Base-by-base conservation (phyloP, 2,888 invertebrate genomes). In the Temnothorax rugatulus region DNA sequence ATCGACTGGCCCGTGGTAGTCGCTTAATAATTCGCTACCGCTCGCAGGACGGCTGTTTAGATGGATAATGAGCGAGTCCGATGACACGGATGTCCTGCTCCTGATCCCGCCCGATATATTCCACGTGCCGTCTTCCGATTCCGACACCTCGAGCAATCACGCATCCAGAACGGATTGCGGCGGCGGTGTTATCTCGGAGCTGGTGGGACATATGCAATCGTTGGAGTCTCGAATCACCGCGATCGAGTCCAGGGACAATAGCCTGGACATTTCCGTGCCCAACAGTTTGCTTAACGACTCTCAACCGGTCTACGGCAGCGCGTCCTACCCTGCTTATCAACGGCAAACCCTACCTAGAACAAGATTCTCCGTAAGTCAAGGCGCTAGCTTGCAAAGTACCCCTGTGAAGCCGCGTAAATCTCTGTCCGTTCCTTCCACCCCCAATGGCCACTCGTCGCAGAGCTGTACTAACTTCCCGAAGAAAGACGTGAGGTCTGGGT, bases 81-180 rank as follows among this genome's bases (percentile, higher is more conserved):
- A 98, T 96, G 98, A 98, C 95, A 98, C 98, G 5, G 98, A 98
- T 95, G 96, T 97, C 92, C 95, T 98, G 88, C 95, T 98, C 91
- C 95, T 97, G 91, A 97, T 98, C 93, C 97, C 98, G 86, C 98
- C 98, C 18, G 96, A 97, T 94, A 96, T 97, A 92, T 97, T 97
- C 92, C 93, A 96, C 44, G 96, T 97, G n/a, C 95, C 96, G 88
- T 92, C 93, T 8, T 95, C 94, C n/a, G 96, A 96, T 41, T 96
- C 96, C 0, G 96, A 96, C 4, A 95, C 96, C 66, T 90, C 88
- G 4, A 75, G 83, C 13, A 61, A 77, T 57, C 84, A 50, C 13
- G 81, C 61, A 1, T 38, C 38, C 4, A 81, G 86, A 66, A 41
- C 76, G n/a, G 82, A 87, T 29, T 54, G 74, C 75, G 89, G 79